Evolutionary conservation across 2,888 invertebrate species (phyloP), one percentile per base, ranked within the genome.

Genomic region (Philereme transversata): DNA sequence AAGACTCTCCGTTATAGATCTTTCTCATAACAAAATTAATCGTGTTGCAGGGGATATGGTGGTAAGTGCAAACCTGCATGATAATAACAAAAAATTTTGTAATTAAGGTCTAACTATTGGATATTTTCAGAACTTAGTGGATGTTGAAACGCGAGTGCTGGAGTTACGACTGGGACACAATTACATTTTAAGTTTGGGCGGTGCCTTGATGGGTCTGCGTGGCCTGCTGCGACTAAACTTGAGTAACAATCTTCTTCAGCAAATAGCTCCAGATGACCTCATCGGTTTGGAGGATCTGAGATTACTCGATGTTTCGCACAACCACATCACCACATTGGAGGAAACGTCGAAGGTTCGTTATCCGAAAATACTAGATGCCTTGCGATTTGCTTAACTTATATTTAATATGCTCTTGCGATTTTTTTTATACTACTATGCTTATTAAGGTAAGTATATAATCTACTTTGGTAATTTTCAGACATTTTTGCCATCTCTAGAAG

Each of bases 111-210:
- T 49, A 7, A 47, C 4, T 7, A 4, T 40, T 4, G 1, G 36
- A 52, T 34, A 60, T 70, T 91, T 88, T 64, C 88, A 96, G 94
- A 96, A 96, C 85, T 87, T 96, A 62, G 95, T 96, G n/a, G 96
- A 96, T 70, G 94, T 95, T 71, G 96, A 96, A 74, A 95, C 96
- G 4, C 93, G 94, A 68, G 93, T 97, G 3, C 89, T 95, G 45
- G 96, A 96, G 72, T 83, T 97, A 64, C 93, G 95, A 46, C 83
- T 97, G 64, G 95, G 97, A 73, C 94, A 96, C 80, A 97, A 97
- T 77, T 93, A 94, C 57, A 87, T 97, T 45, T 89, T 94, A 45
- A 94, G 93, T 38, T 84, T 97, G 57, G 96, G 96, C 65, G 96
- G 96, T 1, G 96, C 96, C 0, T 81, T 97, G 61, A 94, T 95